phyloP scores from a whole-genome alignment of 2,888 invertebrate species.

The Cephus runcator region DNA sequence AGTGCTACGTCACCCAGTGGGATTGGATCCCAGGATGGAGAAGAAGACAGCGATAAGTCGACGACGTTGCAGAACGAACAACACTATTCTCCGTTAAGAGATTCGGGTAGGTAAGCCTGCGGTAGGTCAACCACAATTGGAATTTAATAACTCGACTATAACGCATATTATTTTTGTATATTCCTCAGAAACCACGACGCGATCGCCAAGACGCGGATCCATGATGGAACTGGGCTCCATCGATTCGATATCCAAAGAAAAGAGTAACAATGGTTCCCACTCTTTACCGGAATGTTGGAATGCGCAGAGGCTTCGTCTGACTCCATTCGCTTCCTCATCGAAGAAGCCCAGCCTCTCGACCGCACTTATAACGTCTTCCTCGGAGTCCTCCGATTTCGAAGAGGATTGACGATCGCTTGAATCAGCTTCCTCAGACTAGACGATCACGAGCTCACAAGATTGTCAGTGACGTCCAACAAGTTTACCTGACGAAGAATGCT shows the following conservation, averaged over 20 bases:
- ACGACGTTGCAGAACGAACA: constrained; percentile 68
- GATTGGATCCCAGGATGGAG: constrained; percentile 63
- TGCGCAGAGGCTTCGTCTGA: constrained; percentile 49
- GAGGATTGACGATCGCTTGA: constrained; percentile 52
- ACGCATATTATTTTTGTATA: neutral
- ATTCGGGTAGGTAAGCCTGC: constrained; percentile 68
- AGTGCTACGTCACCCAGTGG: constrained; percentile 79
- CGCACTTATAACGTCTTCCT: constrained; percentile 74
- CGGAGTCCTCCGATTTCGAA: constrained; percentile 66
- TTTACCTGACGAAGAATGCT: constrained; percentile 12
- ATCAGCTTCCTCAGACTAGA: constrained; percentile 25
- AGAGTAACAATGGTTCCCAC: constrained; percentile 44
- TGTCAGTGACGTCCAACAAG: constrained; percentile 21
- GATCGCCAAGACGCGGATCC: constrained; percentile 80
- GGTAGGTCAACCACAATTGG: neutral
- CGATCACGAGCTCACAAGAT: constrained; percentile 18
- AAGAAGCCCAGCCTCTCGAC: constrained; percentile 72
- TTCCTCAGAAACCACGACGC: constrained; percentile 53
- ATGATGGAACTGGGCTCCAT: constrained; percentile 79
- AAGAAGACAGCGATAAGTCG: constrained; percentile 70
- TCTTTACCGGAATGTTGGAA: constrained; percentile 59
- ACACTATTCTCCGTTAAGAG: constrained; percentile 68
- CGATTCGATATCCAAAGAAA: constrained; percentile 47
- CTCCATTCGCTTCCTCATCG: constrained; percentile 63
- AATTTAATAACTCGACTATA: neutral